Evolutionary conservation across 1,140 invertebrate species (phyloP), one percentile per base, ranked within the genome.

Genomic region (Limonius californicus): DNA sequence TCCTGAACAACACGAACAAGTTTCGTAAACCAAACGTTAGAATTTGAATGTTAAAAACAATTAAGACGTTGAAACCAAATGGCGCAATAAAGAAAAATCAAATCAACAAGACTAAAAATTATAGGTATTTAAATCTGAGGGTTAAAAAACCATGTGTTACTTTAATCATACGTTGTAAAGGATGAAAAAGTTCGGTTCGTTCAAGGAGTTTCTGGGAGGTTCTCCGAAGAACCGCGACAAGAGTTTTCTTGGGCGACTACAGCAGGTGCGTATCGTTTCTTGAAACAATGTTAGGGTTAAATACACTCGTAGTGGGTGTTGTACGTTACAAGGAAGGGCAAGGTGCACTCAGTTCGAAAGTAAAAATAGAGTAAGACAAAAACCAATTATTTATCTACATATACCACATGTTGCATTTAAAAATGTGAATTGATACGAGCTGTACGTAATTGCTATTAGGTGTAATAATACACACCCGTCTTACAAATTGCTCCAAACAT

Each of bases 71-170:
- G n/a, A n/a, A n/a, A n/a, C n/a, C n/a, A n/a, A n/a, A n/a, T n/a
- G n/a, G n/a, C n/a, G n/a, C n/a, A n/a, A n/a, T 18, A 18, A 19
- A 50, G n/a, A 50, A 50, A 50, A 50, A 39, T 39, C 35, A 39
- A 19, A 50, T 50, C 45, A 18, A 50, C 45, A 18, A 18, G 45
- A 14, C 35, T 39, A 39, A 39, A 39, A 39, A 39, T 39, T 39
- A 39, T 39, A 39, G 35, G 35, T 39, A 39, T 50, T 50, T 50
- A 50, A 50, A 50, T 50, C 45, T 50, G 45, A 18, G 45, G 45
- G 45, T 50, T 50, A 50, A 50, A 50, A 50, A 50, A 50, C 45
- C 45, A 50, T 50, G 45, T 50, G 45, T 50, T 50, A 50, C 45
- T 50, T 50, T 50, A 50, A 50, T 50, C 16, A 50, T 50, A 39